These are phyloP conservation scores for Phalacrocorax pelagicus DNA, from an alignment of 2,113 vertebrate genomes.

Conservation along the genomic window DNA sequence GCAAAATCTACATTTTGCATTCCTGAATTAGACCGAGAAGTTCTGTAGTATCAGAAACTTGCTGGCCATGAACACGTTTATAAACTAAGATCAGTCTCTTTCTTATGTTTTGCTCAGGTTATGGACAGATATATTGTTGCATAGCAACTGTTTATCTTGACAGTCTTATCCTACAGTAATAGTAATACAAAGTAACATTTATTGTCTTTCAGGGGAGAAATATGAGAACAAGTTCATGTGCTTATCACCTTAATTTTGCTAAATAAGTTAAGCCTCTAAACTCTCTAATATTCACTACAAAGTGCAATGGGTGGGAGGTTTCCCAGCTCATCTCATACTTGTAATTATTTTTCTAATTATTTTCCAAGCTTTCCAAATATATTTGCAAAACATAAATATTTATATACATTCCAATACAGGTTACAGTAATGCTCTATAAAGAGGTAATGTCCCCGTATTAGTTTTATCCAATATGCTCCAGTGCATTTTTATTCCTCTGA, in stretches of 20 bases:
- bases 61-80: not conserved
- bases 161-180: not conserved
- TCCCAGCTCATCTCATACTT: not conserved
- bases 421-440: not conserved
- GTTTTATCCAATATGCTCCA: not conserved
- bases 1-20: not conserved
- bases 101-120: not conserved
- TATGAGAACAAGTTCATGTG: not conserved
- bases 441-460: not conserved
- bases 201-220: not conserved
- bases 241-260: not conserved
- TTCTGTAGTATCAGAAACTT: not conserved
- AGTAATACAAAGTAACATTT: not conserved
- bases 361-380: not conserved
- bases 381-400: not conserved
- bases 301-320: not conserved
- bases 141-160: not conserved
- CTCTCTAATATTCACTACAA: not conserved
- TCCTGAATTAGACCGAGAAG: not conserved
- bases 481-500: not conserved
- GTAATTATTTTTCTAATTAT: not conserved
- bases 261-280: not conserved
- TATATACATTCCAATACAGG: not conserved
- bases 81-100: not conserved
- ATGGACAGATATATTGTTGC: not conserved